A percentile compares a stretch with the other conserved stretches of the same genome.
Conservation (phyloP, 2,113 vertebrate genomes). For the Columbina picui region DNA sequence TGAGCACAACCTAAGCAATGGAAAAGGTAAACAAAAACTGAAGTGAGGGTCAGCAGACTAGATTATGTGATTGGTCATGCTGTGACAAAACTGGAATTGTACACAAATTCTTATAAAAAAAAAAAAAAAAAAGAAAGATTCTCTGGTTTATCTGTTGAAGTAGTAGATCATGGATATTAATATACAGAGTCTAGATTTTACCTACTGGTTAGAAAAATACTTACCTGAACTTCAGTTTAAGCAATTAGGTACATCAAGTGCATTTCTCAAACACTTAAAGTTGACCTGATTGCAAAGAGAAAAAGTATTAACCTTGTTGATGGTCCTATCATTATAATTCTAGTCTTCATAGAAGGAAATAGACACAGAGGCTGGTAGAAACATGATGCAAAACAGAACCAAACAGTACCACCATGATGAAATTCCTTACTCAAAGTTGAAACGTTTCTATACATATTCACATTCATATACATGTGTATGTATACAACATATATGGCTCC, state of each 20-base stretch:
- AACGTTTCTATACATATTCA: background rate
- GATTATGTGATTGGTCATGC: too few relatives aligned
- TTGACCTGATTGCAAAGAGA: background rate
- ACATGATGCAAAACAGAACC: background rate
- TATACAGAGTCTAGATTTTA: background rate
- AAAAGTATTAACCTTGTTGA: background rate
- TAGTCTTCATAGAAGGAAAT: background rate
- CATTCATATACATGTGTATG: background rate
- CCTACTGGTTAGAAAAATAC: background rate
- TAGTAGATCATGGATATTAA: background rate
- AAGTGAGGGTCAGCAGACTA: background rate
- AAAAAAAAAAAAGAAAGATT: background rate
- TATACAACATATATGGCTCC: background rate
- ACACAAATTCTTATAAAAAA: background rate
- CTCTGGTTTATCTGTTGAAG: background rate
- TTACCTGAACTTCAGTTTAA: background rate
- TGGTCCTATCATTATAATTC: background rate
- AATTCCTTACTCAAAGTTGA: background rate
- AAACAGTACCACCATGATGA: background rate
- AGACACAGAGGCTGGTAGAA: background rate
- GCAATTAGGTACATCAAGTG: fast-evolving
- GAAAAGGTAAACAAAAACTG: background rate
- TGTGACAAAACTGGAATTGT: background rate
- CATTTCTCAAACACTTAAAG: background rate
- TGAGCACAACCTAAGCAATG: background rate